Base-by-base conservation (phyloP, 2,113 vertebrate species). In the Taurulus bubalis region DNA sequence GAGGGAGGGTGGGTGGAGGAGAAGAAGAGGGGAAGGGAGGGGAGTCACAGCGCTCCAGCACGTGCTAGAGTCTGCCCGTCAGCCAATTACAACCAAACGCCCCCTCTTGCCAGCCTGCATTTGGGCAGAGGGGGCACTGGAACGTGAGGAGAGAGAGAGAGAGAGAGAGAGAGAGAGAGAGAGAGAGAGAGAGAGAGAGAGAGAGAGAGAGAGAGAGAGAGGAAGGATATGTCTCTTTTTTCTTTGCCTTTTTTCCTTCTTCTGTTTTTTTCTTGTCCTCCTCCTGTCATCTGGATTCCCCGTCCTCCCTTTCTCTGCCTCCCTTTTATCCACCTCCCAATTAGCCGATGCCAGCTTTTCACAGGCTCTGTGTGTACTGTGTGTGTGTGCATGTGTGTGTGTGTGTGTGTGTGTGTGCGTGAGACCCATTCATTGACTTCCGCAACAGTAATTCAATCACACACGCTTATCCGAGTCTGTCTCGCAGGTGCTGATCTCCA, bases 41-140 rank as follows among this genome's bases (percentile, higher is more conserved):
- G 83, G 68, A 92, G 93, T 93, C 93, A 94, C 89, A 74, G 85
- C 28, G 71, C 88, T 79, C 11, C 30, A 32, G 87, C 93, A 94
- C 81, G 88, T 95, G 94, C 85, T 77, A 42, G 75, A 80, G 73
- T 82, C 84, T 75, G 76, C 79, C 85, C 59, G 75, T n/a, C 51
- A 86, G 81, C 83, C 88, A 92, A 91, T 93, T 90, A 92, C 79
- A 87, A 89, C 59, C 78, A 70, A 51, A 59, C 79, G 59, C 82
- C 68, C 74, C 69, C 42, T 34, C 58, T 60, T 70, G 76, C 66
- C 83, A 75, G 65, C 71, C 18, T 77, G 83, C 80, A 63, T 69
- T 84, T 76, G 66, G 79, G 51, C 70, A 65, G 58, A 68, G 86
- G 80, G 82, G 75, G 75, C 64, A 62, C 86, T 81, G 87, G 70